Conservation (phyloP, 2,797 vertebrate genomes). For the Ateles fusciceps region DNA sequence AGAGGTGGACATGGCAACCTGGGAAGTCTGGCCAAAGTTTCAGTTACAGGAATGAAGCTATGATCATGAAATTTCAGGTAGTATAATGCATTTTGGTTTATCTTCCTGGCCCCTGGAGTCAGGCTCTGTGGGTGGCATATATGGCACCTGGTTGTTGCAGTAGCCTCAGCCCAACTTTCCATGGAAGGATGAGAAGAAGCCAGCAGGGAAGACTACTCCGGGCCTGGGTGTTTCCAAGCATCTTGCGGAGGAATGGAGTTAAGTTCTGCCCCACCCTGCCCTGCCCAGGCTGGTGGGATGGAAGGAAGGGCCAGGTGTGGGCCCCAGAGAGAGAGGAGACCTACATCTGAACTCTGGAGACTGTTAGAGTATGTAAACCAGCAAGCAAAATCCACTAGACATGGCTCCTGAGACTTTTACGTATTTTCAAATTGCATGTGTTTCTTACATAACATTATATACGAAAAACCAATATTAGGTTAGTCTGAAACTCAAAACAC, state of each 20-base stretch:
- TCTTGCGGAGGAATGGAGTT: background rate
- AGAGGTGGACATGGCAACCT: background rate
- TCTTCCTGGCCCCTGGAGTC: background rate
- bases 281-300: background rate
- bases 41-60: background rate
- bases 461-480: background rate
- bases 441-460: background rate
- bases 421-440: background rate
- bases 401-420: background rate
- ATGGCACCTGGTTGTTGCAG: background rate
- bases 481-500: background rate
- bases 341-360: background rate
- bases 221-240: background rate
- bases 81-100: background rate
- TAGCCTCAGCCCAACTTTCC: background rate
- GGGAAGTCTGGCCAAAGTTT: background rate
- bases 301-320: background rate
- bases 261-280: background rate
- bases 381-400: background rate
- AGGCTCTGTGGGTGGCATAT: background rate
- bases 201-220: background rate
- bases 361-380: background rate
- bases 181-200: constrained; percentile 31
- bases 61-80: background rate
- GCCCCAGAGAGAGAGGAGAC: background rate